These are phyloP conservation scores for Cryptoprocta ferox DNA, from an alignment of 2,797 vertebrate species.

Conservation along the genomic window DNA sequence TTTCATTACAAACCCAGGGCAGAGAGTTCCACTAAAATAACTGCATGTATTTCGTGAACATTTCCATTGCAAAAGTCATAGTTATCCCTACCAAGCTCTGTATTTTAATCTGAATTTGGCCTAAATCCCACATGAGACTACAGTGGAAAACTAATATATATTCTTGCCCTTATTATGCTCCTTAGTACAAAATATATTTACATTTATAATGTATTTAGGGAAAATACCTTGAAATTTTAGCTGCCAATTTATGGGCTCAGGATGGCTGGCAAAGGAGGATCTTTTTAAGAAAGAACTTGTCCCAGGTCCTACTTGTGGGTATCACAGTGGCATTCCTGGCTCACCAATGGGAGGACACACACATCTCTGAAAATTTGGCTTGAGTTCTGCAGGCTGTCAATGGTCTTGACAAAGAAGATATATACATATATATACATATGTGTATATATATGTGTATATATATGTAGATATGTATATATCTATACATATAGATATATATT, in stretches of 20 bases:
- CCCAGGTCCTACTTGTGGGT: not conserved
- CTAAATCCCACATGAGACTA: constrained; percentile 62
- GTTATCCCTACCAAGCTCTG: constrained; percentile 45
- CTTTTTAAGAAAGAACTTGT: not conserved
- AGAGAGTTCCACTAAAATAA: constrained; percentile 61
- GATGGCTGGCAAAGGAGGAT: not conserved
- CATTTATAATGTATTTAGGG: constrained; percentile 45
- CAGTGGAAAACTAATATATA: constrained; percentile 52
- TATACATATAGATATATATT: too few relatives aligned
- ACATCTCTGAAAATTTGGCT: not conserved
- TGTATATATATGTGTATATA: too few relatives aligned
- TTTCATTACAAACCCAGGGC: constrained; percentile 77
- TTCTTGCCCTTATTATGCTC: constrained; percentile 49
- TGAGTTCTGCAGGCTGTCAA: not conserved
- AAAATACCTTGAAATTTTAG: constrained; percentile 51
- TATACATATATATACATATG: not conserved
- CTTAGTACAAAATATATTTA: constrained; percentile 49
- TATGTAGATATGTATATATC: too few relatives aligned
- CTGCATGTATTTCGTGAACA: constrained; percentile 58
- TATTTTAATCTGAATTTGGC: constrained; percentile 75
- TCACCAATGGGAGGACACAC: not conserved
- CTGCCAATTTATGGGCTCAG: not conserved
- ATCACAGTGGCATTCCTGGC: not conserved
- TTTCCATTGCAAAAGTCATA: constrained; percentile 72
- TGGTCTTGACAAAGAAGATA: not conserved